Evolutionary conservation across 1,140 invertebrate genomes (phyloP), one percentile per base, ranked within the genome.

Genomic region (Galleria mellonella): DNA sequence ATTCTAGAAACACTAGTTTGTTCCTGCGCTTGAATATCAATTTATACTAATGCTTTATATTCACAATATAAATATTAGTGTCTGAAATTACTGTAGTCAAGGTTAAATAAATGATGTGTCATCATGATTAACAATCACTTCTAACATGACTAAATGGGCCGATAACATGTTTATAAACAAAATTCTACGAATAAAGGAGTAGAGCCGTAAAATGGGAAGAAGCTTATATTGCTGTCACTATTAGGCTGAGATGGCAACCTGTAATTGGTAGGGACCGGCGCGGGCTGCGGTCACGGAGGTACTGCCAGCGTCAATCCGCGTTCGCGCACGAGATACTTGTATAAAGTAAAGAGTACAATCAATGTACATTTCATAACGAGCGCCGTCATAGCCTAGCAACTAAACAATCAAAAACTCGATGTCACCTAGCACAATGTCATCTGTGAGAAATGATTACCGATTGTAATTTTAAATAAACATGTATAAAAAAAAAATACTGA

Each of bases 241-340:
- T 39, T 47, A 23, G 13, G 4, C 17, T 23, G n/a, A 23, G 17
- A 6, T 23, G 17, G 2, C 17, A 6, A 6, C 6, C 6, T 23
- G 6, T 23, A 29, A 11, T 29, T 36, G 39, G 13, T 12, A 56
- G 29, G 43, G 51, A 50, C 61, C 63, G 68, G 38, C 72, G 65
- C 67, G 68, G 51, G 48, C 73, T 72, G 62, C 65, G 73, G 58
- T 68, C 75, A 68, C 70, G 67, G 49, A 62, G 51, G 48, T 52
- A 83, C 79, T 83, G 77, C 53, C 64, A 62, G 53, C 39, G 44
- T 41, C 43, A 53, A 15, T 46, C 57, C 39, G 47, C 35, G n/a
- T n/a, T n/a, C 51, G 63, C 54, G 52, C 51, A 55, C 48, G 52
- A 61, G 50, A 62, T 55, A 71, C 53, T 50, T 48, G 46, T 43